These are phyloP conservation scores for Cacoxenus indagator DNA, from an alignment of 2,888 invertebrate species.

Conservation along the genomic window DNA sequence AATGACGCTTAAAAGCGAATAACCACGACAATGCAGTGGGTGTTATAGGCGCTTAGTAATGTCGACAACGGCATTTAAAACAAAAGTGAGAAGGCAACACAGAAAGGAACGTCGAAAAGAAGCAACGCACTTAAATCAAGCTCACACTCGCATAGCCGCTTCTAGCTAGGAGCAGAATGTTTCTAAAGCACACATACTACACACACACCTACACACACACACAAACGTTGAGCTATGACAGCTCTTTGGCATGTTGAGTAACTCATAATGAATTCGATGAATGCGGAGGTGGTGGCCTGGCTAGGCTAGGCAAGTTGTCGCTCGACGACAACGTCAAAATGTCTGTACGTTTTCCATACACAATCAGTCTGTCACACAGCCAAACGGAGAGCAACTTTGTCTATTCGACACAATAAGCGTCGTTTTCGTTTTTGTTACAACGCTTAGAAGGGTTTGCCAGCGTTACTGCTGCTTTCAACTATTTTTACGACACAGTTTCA, in stretches of 20 bases:
- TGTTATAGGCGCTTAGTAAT: no score
- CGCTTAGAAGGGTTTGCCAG: neutral
- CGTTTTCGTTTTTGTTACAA: conserved; percentile 20
- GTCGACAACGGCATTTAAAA: neutral
- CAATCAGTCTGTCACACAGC: neutral
- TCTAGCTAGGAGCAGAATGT: neutral
- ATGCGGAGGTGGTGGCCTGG: neutral
- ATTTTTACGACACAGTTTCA: neutral
- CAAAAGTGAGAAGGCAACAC: neutral
- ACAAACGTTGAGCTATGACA: neutral
- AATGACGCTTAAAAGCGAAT: no score
- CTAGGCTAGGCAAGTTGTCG: no score
- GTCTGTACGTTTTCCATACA: neutral
- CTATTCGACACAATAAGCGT: neutral
- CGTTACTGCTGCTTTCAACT: neutral
- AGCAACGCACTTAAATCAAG: conserved; percentile 19
- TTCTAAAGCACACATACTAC: neutral
- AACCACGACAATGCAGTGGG: no score
- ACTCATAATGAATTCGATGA: conserved; percentile 17
- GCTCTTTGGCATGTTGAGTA: neutral
- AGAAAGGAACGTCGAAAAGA: conserved; percentile 5
- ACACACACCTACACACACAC: neutral
- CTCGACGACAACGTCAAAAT: neutral
- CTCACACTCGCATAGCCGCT: neutral
- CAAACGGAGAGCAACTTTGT: neutral